Evolutionary conservation across 2,888 invertebrate species (phyloP).

Genomic region (Plebejus anna): DNA sequence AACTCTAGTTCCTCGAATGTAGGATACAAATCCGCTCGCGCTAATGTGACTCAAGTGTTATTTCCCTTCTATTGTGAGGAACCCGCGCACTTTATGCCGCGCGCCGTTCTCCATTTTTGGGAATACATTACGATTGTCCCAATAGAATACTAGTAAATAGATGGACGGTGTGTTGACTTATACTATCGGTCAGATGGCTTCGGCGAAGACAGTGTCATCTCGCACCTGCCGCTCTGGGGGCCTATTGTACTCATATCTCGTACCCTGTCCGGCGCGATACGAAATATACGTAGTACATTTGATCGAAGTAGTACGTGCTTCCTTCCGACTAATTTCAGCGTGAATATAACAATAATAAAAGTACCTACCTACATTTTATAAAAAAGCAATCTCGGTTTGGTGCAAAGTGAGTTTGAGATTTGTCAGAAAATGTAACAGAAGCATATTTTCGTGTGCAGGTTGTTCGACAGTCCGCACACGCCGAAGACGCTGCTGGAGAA

Average conservation of each 20-base stretch:
- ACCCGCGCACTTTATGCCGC: not conserved
- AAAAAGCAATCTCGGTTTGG: not conserved
- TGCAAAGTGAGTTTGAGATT: not conserved
- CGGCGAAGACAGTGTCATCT: not conserved
- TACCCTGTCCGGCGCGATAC: not conserved
- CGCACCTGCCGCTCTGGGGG: not conserved
- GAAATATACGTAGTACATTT: not conserved
- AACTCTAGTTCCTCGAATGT: not conserved
- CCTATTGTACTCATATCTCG: not conserved
- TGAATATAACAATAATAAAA: not conserved
- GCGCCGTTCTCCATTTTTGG: not conserved
- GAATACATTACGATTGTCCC: not conserved
- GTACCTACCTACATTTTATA: too few species aligned
- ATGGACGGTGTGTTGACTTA: not conserved
- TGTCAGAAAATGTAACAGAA: not conserved
- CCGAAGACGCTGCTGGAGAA: conserved; percentile 90
- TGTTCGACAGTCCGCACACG: conserved; percentile 92
- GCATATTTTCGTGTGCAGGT: conserved; percentile 58
- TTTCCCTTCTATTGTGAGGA: conserved; percentile 23
- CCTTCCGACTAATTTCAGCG: not conserved
- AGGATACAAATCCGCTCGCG: not conserved
- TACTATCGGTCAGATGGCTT: not conserved
- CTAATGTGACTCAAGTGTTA: not conserved
- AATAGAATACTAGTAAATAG: not conserved
- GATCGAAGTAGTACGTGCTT: not conserved